phyloP scores from a whole-genome alignment of 2,113 vertebrate species.

The Crotalus horridus region DNA sequence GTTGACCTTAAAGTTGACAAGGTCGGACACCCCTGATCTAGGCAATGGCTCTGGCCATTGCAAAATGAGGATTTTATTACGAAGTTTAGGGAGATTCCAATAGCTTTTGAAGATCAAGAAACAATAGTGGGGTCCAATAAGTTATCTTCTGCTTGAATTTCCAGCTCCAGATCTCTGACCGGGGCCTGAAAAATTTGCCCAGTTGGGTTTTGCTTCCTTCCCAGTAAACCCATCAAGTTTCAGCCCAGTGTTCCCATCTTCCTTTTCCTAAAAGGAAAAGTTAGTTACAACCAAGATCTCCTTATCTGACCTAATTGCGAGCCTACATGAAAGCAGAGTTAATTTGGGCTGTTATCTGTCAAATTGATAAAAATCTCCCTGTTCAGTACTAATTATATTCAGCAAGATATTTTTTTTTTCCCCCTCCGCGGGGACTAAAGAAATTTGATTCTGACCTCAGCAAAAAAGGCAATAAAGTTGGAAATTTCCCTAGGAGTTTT shows the following conservation, averaged over 20 bases:
- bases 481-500: constrained; percentile 11
- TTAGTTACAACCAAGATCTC: constrained; percentile 63
- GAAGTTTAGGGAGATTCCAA: not conserved
- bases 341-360: constrained; percentile 68
- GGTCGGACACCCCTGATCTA: not conserved
- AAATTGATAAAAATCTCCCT: constrained; percentile 68
- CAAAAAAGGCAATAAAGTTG: constrained; percentile 7
- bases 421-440: constrained; percentile 16
- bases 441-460: constrained; percentile 26
- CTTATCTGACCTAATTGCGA: constrained; percentile 71
- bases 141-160: not conserved
- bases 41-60: not conserved
- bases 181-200: not conserved
- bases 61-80: not conserved
- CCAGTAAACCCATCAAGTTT: not conserved
- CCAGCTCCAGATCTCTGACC: not conserved
- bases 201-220: not conserved
- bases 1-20: no score
- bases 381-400: constrained; percentile 66
- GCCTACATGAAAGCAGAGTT: constrained; percentile 67
- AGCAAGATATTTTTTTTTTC: constrained; percentile 55
- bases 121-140: not conserved
- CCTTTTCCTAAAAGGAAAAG: constrained; percentile 55
- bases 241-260: not conserved
- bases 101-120: not conserved